These are phyloP conservation scores for Orius insidiosus DNA, from an alignment of 1,140 invertebrate genomes.

Conservation along the genomic window DNA sequence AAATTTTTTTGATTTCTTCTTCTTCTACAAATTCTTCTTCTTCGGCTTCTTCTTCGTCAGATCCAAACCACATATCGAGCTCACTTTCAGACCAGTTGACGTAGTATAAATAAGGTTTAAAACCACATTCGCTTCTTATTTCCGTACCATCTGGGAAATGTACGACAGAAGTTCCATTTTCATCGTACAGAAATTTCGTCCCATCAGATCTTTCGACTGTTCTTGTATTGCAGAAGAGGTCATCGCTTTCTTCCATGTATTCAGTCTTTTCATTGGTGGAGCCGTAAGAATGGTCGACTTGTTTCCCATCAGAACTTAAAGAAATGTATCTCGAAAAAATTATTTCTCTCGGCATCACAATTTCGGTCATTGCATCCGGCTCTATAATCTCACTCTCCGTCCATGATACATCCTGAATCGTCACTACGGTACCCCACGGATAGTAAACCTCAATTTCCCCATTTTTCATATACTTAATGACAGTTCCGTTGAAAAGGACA, in stretches of 20 bases:
- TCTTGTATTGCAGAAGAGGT: constrained; percentile 2
- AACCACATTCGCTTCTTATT: constrained; percentile 3
- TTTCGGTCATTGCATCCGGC: no score
- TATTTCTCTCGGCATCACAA: no score
- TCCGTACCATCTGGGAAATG: constrained; percentile 4
- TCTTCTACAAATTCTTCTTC: background rate
- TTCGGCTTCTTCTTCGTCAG: background rate
- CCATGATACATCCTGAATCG: no score
- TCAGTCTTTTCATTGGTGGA: background rate
- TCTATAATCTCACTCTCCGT: no score
- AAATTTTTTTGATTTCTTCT: background rate
- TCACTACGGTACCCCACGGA: background rate
- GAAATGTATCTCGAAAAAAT: no score
- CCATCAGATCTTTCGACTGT: background rate
- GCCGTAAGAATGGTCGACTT: no score
- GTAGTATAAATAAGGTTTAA: background rate
- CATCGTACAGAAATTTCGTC: background rate
- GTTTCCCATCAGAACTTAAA: no score
- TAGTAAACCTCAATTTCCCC: background rate
- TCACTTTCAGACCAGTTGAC: constrained; percentile 1
- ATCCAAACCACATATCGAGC: constrained; percentile 5
- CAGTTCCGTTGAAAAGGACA: background rate
- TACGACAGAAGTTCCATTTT: background rate
- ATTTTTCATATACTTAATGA: background rate
- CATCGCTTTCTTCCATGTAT: constrained; percentile 2